Evolutionary conservation across 2,797 vertebrate genomes (phyloP).

Genomic region (Triplophysa bombifrons): DNA sequence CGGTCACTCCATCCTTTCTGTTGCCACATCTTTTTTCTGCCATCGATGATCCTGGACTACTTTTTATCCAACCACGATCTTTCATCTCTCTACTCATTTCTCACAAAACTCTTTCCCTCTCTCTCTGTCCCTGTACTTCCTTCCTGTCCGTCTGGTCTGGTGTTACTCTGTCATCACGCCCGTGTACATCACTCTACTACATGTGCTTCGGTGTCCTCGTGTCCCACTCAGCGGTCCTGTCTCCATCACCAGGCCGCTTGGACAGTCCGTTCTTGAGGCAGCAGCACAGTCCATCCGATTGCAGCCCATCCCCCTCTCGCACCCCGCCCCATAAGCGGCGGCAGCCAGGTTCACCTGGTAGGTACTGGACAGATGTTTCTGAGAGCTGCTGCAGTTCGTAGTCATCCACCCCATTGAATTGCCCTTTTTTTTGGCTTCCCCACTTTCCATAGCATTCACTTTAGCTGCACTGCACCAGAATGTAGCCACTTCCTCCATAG

Average conservation of each 20-base stretch:
- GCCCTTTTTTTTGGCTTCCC: not conserved
- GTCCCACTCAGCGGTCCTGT: constrained; percentile 72
- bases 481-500: not conserved
- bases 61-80: constrained; percentile 6
- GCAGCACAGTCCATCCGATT: constrained; percentile 86
- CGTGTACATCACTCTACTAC: constrained; percentile 64
- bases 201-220: constrained; percentile 40
- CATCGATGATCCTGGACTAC: constrained; percentile 22
- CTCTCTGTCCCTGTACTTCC: constrained; percentile 33
- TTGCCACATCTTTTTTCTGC: constrained; percentile 31
- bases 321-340: constrained; percentile 84
- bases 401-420: constrained; percentile 9
- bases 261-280: constrained; percentile 98
- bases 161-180: constrained; percentile 37
- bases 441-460: constrained; percentile 22
- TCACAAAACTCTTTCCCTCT: constrained; percentile 21
- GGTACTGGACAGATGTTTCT: constrained; percentile 75
- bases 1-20: constrained; percentile 34
- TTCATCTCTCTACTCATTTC: constrained; percentile 9
- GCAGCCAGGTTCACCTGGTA: constrained; percentile 92
- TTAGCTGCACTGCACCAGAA: constrained; percentile 31
- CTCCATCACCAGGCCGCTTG: constrained; percentile 90
- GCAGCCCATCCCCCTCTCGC: constrained; percentile 85
- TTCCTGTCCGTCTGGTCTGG: constrained; percentile 30
- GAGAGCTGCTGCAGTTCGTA: constrained; percentile 30